Evolutionary conservation across 2,888 invertebrate genomes (phyloP).

Genomic region (Cartodere bifasciata): DNA sequence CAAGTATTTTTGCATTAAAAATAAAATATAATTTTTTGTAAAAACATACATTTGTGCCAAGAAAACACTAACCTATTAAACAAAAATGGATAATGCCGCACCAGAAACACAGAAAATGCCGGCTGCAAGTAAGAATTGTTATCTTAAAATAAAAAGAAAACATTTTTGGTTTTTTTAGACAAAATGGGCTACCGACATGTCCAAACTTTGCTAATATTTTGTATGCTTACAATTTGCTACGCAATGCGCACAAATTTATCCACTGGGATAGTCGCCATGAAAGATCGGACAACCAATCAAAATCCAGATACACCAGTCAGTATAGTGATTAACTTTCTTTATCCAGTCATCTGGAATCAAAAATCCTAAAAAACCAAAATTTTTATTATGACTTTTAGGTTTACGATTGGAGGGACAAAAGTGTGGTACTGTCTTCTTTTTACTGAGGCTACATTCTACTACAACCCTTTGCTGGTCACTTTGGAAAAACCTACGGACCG

Average conservation of each 20-base stretch:
- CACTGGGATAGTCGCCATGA: constrained; percentile 63
- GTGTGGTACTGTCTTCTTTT: constrained; percentile 54
- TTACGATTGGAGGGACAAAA: constrained; percentile 39
- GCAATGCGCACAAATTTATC: constrained; percentile 52
- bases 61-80: too few species aligned
- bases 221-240: constrained; percentile 46
- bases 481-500: constrained; percentile 60
- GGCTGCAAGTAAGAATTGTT: too few species aligned
- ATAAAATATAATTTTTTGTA: too few species aligned
- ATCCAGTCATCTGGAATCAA: background rate
- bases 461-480: constrained; percentile 53
- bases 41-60: too few species aligned
- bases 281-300: constrained; percentile 35
- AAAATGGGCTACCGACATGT: constrained; percentile 39
- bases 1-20: too few species aligned
- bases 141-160: background rate
- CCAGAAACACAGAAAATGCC: too few species aligned
- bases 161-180: background rate
- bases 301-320: constrained; percentile 35
- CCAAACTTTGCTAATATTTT: constrained; percentile 46
- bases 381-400: constrained; percentile 21
- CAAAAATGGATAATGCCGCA: too few species aligned
- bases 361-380: background rate
- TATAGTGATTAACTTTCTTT: constrained; percentile 7
- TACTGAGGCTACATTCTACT: constrained; percentile 64